Base-by-base conservation (phyloP, 2,888 invertebrate species). In the Pharmacophagus antenor region DNA sequence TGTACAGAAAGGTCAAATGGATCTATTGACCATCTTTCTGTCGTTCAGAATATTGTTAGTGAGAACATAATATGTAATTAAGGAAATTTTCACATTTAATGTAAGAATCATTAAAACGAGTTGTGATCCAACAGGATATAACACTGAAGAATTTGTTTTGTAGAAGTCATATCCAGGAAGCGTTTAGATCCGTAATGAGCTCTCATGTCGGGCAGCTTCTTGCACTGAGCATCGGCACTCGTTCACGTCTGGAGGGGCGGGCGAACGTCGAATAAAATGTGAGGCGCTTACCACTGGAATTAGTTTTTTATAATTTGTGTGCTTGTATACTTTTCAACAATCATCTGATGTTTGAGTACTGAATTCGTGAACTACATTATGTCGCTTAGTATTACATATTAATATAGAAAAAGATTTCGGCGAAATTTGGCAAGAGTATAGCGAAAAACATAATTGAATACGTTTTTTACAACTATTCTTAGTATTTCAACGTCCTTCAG, bases 161-260 rank as follows among this genome's bases (percentile, higher is more conserved):
- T 20, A 12, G 22, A 10, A 17, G 27, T 17, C 65, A 64, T 59
- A 68, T 70, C 67, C 52, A 67, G 71, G 44, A 58, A 25, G 59
- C 61, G 58, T 66, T 58, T 66, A 72, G 56, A 56, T 67, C 70
- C 57, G 56, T 63, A 63, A 48, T 56, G 37, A 61, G 66, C 75
- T 74, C 76, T 80, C 72, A 77, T 70, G 74, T 75, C 67, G 70
- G 75, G 75, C 75, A 81, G 85, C 61, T 82, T 80, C 81, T 84
- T 86, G 84, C 80, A 86, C 75, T 80, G 86, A 88, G 79, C 86
- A 87, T 85, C 85, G 79, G 73, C 77, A 71, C 81, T 85, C 77
- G 73, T 79, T 76, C 76, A 70, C 74, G 83, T 82, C 81, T 85
- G 75, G 68, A 84, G 84, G 75, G 79, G 65, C 61, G 61, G 66